Evolutionary conservation across 1,140 invertebrate genomes (phyloP), one percentile per base, ranked within the genome.

Genomic region (Phymorhynchus buccinoides): DNA sequence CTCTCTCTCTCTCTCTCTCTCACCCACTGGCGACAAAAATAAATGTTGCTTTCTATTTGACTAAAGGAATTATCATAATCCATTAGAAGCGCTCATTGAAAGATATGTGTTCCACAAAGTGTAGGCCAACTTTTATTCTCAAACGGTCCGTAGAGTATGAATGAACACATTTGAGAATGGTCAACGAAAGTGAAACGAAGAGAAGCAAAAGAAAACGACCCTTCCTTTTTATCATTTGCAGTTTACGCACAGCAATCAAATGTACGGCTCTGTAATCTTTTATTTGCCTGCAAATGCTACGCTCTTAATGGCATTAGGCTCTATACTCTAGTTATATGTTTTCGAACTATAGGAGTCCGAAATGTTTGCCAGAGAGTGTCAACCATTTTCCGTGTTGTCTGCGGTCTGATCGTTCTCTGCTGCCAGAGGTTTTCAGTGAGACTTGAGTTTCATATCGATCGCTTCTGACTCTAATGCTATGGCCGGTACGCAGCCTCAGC

Each of bases 391-490:
- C 56, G 56, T 62, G 56, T 62, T 35, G 68, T 68, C 62, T 68
- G 62, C 30, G 62, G 22, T 32, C 35, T 35, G 68, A 7, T 71
- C 68, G 30, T 41, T 41, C 37, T 1, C 73, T 27, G 14, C 37
- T 41, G 56, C 56, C 4, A 27, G 73, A 39, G 73, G 35, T 16
- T 75, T 41, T 4, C 77, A 79, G 44, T 79, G 77, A 75, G 77
- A 79, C 77, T 79, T n/a, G 77, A 79, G 77, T 79, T 56, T 48
- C 77, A 32, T 48, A 79, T 79, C 77, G 77, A 79, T 79, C 77
- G 77, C n/a, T 18, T n/a, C 42, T n/a, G 52, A 52, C 44, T 32
- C 35, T 79, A 79, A 79, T 52, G 77, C 41, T 52, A 79, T 79
- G 77, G 39, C 42, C 42, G 77, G 77, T 30, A 79, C 41, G 41